These are phyloP conservation scores for Tenthredo mesomela DNA, from an alignment of 2,888 invertebrate species.

Conservation along the genomic window DNA sequence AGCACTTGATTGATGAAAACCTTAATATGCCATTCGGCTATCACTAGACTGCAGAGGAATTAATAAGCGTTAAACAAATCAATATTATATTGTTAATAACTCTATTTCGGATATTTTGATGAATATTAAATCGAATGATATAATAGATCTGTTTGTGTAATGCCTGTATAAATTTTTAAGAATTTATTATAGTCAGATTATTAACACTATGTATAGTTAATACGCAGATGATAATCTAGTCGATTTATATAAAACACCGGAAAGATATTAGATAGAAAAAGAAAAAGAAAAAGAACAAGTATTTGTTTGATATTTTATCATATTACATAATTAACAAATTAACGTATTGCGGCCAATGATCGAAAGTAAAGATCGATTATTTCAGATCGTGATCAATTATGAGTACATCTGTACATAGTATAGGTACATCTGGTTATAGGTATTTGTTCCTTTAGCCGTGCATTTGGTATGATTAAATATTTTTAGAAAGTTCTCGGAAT, in stretches of 20 bases:
- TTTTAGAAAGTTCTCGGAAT: conserved; percentile 26
- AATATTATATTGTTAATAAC: not conserved
- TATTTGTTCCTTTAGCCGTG: conserved; percentile 13
- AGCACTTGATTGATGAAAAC: not conserved
- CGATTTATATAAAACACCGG: not conserved
- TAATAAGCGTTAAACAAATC: conserved; percentile 1
- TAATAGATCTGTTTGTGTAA: not conserved
- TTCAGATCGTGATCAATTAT: not conserved
- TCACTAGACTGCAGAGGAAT: not conserved
- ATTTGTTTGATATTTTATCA: not conserved
- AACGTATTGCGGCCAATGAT: not conserved
- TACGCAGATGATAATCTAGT: not conserved
- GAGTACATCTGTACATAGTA: not conserved
- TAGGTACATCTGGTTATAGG: not conserved
- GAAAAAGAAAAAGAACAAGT: not conserved
- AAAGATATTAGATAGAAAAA: not conserved
- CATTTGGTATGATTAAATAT: not conserved
- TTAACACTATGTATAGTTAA: not conserved
- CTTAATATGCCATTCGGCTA: not conserved
- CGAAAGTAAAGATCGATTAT: not conserved
- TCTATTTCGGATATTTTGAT: not conserved
- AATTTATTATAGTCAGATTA: too few relatives aligned
- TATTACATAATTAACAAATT: too few relatives aligned
- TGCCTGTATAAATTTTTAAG: too few relatives aligned
- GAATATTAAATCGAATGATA: not conserved